Evolutionary conservation across 2,113 vertebrate species (phyloP).

Genomic region (Plecturocebus donacophilus): DNA sequence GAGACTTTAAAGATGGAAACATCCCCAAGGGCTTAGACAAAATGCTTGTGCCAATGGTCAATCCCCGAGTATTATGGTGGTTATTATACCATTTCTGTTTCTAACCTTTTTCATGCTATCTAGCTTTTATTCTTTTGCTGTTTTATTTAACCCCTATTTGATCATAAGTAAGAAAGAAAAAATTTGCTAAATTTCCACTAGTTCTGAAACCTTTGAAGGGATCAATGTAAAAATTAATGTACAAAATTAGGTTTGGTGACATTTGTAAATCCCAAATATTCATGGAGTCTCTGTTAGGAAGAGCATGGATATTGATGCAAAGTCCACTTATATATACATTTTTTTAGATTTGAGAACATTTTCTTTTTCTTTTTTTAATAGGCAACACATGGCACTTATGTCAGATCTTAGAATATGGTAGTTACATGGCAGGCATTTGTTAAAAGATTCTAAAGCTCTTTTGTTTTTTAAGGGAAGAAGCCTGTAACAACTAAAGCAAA

Average conservation of each 20-base stretch:
- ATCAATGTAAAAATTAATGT: neutral
- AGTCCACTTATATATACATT: neutral
- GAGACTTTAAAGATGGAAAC: neutral
- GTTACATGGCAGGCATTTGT: neutral
- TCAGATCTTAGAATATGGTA: neutral
- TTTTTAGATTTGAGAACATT: conserved; percentile 2
- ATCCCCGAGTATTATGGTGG: neutral
- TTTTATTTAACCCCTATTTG: neutral
- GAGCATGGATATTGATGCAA: neutral
- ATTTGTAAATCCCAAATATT: neutral
- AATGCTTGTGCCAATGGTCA: neutral
- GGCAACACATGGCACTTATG: neutral
- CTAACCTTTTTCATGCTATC: neutral
- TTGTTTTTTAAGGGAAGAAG: neutral
- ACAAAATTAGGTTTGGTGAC: neutral
- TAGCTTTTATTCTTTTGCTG: neutral
- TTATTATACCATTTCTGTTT: neutral
- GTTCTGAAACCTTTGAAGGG: neutral
- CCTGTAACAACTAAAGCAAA: conserved; percentile 35
- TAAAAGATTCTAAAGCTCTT: neutral
- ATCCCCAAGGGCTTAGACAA: neutral
- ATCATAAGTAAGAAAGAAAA: neutral
- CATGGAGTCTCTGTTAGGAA: neutral
- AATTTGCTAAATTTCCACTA: neutral
- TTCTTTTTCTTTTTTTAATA: neutral